Evolutionary conservation across 2,797 vertebrate species (phyloP).

Genomic region (Pelodytes ibericus): DNA sequence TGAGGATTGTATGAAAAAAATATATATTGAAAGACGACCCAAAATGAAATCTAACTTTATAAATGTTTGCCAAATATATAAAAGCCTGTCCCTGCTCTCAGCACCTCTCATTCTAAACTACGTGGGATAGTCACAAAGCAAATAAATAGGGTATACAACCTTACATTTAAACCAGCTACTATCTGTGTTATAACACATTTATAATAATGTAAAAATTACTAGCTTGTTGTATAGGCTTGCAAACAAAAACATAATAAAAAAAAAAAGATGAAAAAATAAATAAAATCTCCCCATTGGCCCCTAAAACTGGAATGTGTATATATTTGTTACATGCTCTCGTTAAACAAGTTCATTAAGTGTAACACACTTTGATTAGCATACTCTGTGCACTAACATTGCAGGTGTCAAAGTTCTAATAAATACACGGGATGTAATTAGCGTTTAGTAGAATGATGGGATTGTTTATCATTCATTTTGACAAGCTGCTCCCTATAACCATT

Average conservation of each 20-base stretch:
- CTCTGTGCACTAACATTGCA: constrained; percentile 12
- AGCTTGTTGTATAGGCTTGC: neutral
- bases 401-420: constrained; percentile 28
- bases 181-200: too few species aligned
- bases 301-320: neutral
- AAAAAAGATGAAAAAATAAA: neutral
- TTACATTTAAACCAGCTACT: too few species aligned
- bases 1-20: too few species aligned
- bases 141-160: too few species aligned
- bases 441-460: constrained; percentile 38
- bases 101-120: too few species aligned
- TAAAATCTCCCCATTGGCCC: neutral
- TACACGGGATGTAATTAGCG: constrained; percentile 3
- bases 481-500: neutral
- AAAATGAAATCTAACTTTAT: too few species aligned
- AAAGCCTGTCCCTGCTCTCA: too few species aligned
- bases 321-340: neutral
- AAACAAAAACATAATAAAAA: neutral
- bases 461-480: constrained; percentile 40
- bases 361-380: constrained; percentile 1
- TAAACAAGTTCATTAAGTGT: constrained; percentile 31
- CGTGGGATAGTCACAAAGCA: too few species aligned
- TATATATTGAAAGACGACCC: too few species aligned
- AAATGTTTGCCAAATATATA: too few species aligned
- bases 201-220: too few species aligned